Base-by-base conservation (phyloP, 2,888 invertebrate genomes). In the Adineta ricciae region DNA sequence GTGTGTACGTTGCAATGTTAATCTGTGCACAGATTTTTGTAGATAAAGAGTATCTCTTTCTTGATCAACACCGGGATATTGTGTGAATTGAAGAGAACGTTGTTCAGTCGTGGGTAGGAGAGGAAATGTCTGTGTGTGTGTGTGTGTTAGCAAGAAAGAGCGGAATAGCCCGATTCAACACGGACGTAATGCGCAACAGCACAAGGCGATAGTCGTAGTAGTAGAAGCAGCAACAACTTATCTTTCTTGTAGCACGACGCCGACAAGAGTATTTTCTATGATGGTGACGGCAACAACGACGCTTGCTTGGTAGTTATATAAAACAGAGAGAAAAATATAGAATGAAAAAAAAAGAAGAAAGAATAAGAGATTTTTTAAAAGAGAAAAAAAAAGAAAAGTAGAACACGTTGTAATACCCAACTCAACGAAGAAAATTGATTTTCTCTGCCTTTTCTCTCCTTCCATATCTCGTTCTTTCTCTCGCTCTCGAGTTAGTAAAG, bases 341-440 rank as follows among this genome's bases (percentile, higher is more conserved):
- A 64, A 64, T 64, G 32, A 64, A 64, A 64, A 64, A n/a, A n/a
- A n/a, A n/a, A n/a, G n/a, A n/a, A n/a, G 64, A 64, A 64, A 64
- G 64, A 64, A 64, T 27, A 9, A 64, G 64, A 64, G 64, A 64
- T 64, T 64, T 64, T 64, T 64, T 11, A 14, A 64, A 21, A 64
- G 64, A 32, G 27, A 9, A 32, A 9, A 32, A 50, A 64, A 64
- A 64, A 64, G 14, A n/a, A n/a, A n/a, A n/a, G n/a, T 32, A 64
- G 64, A 64, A 32, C 64, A 64, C 64, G 64, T 64, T 64, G 64
- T 64, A 27, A 32, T 14, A 27, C 32, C 64, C 9, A 64, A 64
- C 9, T 64, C 0, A 16, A 32, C n/a, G 52, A 52, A 52, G n/a
- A n/a, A 64, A 32, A 64, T 64, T 64, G 64, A 64, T 64, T 64